phyloP scores from a whole-genome alignment of 1,140 invertebrate species.

The Pteromalus puparum region DNA sequence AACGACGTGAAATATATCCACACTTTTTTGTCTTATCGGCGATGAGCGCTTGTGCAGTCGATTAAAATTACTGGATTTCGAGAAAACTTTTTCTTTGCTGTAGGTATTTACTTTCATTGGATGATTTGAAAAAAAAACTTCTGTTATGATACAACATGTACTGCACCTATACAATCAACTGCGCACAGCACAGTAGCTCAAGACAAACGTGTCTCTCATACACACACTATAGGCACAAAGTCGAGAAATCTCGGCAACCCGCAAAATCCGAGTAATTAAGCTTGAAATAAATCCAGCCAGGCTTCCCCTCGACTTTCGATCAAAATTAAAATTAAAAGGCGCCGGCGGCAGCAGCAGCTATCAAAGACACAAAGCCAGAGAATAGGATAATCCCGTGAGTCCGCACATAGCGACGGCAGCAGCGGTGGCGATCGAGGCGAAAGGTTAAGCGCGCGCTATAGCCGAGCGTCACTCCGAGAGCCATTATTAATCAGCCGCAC shows the following conservation, averaged over 20 bases:
- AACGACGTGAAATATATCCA: background rate
- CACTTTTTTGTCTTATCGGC: background rate
- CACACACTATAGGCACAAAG: background rate
- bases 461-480: background rate
- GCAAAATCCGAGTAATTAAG: background rate
- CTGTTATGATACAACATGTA: no score
- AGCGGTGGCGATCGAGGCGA: background rate
- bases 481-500: constrained; percentile 41
- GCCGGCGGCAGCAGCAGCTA: background rate
- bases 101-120: background rate
- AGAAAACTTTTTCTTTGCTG: no score
- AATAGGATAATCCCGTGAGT: constrained; percentile 27
- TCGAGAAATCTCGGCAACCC: background rate
- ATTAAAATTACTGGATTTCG: background rate
- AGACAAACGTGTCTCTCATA: background rate
- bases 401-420: background rate
- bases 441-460: constrained; percentile 18
- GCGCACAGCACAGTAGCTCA: background rate
- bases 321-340: constrained; percentile 45
- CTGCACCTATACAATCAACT: no score
- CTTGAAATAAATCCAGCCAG: background rate
- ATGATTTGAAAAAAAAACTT: background rate
- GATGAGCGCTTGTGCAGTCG: background rate
- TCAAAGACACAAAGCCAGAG: background rate
- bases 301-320: background rate